Evolutionary conservation across 1,140 invertebrate genomes (phyloP).

Genomic region (Apis cerana): DNA sequence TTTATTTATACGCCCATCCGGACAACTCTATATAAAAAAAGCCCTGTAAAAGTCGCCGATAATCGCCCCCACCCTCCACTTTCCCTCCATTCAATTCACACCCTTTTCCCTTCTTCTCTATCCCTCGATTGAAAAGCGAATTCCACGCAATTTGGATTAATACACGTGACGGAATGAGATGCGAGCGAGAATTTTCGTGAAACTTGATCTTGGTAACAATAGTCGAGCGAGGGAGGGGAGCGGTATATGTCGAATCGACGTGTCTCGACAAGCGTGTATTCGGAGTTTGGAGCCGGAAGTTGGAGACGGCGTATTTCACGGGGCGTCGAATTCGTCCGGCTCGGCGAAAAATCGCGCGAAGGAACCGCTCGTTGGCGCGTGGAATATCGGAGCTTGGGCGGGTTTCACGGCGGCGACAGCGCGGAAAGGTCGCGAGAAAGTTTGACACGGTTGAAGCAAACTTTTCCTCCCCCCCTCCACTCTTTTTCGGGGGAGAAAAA

Average conservation of each 20-base stretch:
- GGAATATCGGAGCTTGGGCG: conserved; percentile 19
- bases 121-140: no score
- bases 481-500: background rate
- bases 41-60: conserved; percentile 21
- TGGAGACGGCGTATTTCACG: conserved; percentile 24
- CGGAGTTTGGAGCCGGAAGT: conserved; percentile 1
- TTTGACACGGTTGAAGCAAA: conserved; percentile 32
- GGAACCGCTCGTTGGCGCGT: conserved; percentile 13
- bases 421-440: conserved; percentile 30
- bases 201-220: no score
- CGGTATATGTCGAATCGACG: background rate
- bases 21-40: conserved; percentile 17
- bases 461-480: background rate
- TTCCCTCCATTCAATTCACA: conserved; percentile 18
- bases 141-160: no score
- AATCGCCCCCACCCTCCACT: conserved; percentile 34
- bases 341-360: no score
- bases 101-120: background rate
- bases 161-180: no score
- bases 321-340: conserved; percentile 26
- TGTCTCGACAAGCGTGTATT: background rate
- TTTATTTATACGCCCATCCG: conserved; percentile 55
- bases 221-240: background rate
- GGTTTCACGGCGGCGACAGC: conserved; percentile 15
- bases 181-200: no score